Base-by-base conservation (phyloP, 2,888 invertebrate genomes). In the Drosophila kambysellisi region DNA sequence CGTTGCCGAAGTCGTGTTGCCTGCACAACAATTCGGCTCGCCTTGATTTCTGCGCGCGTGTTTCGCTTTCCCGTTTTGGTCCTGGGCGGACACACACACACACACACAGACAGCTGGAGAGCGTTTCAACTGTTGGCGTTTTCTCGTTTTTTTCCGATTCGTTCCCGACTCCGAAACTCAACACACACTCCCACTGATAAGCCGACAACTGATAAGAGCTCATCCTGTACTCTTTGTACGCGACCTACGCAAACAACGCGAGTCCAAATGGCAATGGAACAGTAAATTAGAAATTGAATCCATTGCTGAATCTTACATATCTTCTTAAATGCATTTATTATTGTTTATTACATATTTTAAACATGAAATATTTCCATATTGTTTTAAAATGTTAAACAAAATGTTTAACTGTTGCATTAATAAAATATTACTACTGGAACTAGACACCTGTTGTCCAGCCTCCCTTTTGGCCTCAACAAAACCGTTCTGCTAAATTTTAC, bases 121-220 rank as follows among this genome's bases (percentile, higher is more conserved):
- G 65, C n/a, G 50, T 30, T 12, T 56, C 46, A 25, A 46, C 25
- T 46, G 20, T 46, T 46, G 46, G 46, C 25, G 46, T 46, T 15
- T 25, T 46, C 15, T 20, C 46, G 5, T 5, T 29, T 29, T 53
- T n/a, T 4, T 25, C 12, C 43, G 61, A 33, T 53, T 54, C 54
- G 52, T 60, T 60, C 51, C 60, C 7, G 12, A 82, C 72, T 84
- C 87, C 85, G 84, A 83, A 85, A 83, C 39, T 57, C 83, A 81
- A 78, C 83, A 70, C 71, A 30, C 30, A 9, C 58, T 73, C 48
- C 25, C 17, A 65, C 52, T 71, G 84, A 85, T 86, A 87, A 77
- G 81, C 56, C 59, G 11, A 9, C 48, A 43, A 72, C 76, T 79
- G 79, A 79, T 79, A 79, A 79, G 79, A 72, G 50, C 9, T 70